Conservation (phyloP, 2,888 invertebrate genomes). For the Apantesis nais region DNA sequence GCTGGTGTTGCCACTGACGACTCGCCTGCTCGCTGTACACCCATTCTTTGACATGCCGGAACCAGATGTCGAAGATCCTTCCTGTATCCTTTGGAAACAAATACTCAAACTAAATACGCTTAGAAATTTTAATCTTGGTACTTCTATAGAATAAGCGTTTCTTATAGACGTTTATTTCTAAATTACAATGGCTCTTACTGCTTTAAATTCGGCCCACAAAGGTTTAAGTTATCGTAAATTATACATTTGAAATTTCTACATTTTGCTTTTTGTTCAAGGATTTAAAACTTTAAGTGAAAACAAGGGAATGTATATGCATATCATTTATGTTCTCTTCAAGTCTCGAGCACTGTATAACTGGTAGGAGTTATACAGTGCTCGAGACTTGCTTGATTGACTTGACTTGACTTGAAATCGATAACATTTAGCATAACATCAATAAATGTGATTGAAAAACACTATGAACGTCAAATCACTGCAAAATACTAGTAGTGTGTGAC, state of each 20-base stretch:
- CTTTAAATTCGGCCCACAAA: neutral
- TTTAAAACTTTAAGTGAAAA: neutral
- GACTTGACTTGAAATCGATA: no score
- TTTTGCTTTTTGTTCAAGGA: no score
- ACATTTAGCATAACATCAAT: no score
- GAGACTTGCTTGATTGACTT: no score
- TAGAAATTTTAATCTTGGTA: neutral
- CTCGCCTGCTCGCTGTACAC: constrained; percentile 95
- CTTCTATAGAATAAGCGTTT: neutral
- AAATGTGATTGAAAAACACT: no score
- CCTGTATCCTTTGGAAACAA: constrained; percentile 88
- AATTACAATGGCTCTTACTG: neutral
- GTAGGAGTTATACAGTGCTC: no score
- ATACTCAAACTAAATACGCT: neutral
- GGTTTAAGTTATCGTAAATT: neutral
- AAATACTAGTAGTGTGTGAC: neutral
- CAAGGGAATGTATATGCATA: neutral
- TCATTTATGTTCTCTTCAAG: neutral
- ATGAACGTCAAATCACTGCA: neutral
- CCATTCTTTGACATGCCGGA: constrained; percentile 98
- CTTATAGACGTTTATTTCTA: neutral
- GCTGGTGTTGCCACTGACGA: constrained; percentile 94
- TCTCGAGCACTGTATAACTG: no score
- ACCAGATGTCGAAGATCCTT: constrained; percentile 97
- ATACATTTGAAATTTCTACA: neutral